Base-by-base conservation (phyloP, 2,797 vertebrate species). In the Enteromius radiatus region DNA sequence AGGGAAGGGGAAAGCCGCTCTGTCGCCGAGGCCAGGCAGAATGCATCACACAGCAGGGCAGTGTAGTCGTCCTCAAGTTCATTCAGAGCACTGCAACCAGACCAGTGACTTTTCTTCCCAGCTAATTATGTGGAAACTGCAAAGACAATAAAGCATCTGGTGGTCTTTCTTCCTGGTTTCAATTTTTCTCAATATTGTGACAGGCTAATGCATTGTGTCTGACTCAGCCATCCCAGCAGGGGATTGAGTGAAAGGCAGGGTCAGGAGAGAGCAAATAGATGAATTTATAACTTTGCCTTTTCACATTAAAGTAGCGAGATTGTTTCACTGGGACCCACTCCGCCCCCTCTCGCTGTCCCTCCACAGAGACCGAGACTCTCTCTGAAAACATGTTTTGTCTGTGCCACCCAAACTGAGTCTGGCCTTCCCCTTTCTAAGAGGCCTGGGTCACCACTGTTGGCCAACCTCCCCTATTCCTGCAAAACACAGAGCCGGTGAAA, bases 71-170 rank as follows among this genome's bases (percentile, higher is more conserved):
- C 96, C 95, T 95, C 97, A 98, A 97, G 97, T 99, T 98, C 97
- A 98, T 97, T 97, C 96, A 96, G 88, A 85, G 92, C 95, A 96
- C 96, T 96, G 96, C 96, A 97, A 95, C 95, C 94, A 86, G 94
- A 95, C 95, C 94, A 86, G 95, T 93, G 94, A 94, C 94, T 96
- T 97, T 98, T 99, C 96, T 98, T 95, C 95, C 93, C 88, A 91
- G 96, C 96, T 99, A 99, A 99, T 99, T 99, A 98, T 95, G 97
- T 97, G 97, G 97, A 99, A 99, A 98, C 95, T 83, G 94, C 94
- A 95, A 95, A 96, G 95, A 98, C 97, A 99, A 98, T 97, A 96
- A 97, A 97, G 97, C 97, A 98, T 98, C 98, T 99, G 97, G 94
- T 97, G 93, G 96, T 97, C 97, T 96, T 97, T 97, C 96, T 96